Base-by-base conservation (phyloP, 2,113 vertebrate species). In the Salvelinus namaycush region DNA sequence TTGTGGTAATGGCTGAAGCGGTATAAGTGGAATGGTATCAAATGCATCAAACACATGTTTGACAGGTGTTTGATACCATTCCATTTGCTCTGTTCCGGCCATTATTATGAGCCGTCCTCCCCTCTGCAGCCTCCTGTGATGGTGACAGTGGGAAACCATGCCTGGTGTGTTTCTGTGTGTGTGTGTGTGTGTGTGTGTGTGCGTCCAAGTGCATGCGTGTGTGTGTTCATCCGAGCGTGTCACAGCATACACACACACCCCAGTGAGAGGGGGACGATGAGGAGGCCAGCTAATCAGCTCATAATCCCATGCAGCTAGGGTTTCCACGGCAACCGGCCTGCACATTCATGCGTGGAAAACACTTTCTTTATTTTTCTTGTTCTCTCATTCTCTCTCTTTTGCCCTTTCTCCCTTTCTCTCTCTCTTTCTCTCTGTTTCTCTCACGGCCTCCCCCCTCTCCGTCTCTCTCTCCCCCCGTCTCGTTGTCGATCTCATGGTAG, bases 281-380 rank as follows among this genome's bases (percentile, higher is more conserved):
- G 84, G 82, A 86, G 81, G 81, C 78, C 81, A 83, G 77, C 88
- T 91, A 90, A 92, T 92, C 89, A 92, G 90, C 89, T 90, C 89
- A 88, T 90, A 90, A 90, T 91, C 88, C 86, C 51, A 87, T 88
- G 87, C 70, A 70, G 80, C 82, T 87, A 73, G 73, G 26, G 88
- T 93, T 92, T 89, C 91, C 89, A 83, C 44, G 89, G 89, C 87
- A 92, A 92, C 90, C 54, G 75, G 73, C 85, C 82, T 79, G 88
- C 87, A 88, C 86, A 83, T 84, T 87, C 90, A 91, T 91, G 90
- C 83, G 76, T 89, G 78, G 79, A 85, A 87, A 88, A 90, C 83
- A 87, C 12, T 26, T 73, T 26, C 26, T 26, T 24, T 24, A 24
- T 9, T 44, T 48, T 59, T 67, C 49, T 9, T 51, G 73, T 69